phyloP scores from a whole-genome alignment of 1,140 invertebrate species.

The Caenorhabditis remanei region DNA sequence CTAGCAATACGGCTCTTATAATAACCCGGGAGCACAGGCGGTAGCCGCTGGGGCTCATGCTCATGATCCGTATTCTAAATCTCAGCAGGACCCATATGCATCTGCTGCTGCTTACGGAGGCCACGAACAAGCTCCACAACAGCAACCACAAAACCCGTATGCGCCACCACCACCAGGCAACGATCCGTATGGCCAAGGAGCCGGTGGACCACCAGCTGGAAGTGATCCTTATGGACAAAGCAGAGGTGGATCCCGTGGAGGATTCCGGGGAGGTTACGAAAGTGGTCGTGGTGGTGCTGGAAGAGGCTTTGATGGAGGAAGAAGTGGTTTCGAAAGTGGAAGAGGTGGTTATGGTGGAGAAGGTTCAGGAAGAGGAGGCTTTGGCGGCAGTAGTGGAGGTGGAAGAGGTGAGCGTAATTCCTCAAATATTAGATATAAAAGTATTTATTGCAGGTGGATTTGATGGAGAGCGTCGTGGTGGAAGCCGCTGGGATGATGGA shows the following conservation, averaged over 20 bases:
- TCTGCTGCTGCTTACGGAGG: constrained; percentile 2
- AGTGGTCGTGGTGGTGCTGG: constrained; percentile 4
- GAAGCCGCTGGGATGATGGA: constrained; percentile 30
- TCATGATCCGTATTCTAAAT: constrained; percentile 44
- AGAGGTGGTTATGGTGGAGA: constrained; percentile 2
- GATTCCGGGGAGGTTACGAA: not conserved
- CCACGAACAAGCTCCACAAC: constrained; percentile 1
- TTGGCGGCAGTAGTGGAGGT: not conserved
- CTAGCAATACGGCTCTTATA: constrained; percentile 25
- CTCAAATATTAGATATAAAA: not conserved
- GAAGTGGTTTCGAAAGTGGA: not conserved
- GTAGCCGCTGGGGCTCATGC: constrained; percentile 37
- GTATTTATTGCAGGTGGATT: constrained; percentile 11
- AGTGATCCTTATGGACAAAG: constrained; percentile 20
- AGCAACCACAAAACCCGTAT: constrained; percentile 38
- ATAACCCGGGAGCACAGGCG: constrained; percentile 12
- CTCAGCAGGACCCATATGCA: constrained; percentile 46
- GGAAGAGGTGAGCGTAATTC: not conserved
- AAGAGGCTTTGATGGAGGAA: not conserved
- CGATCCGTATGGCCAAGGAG: constrained; percentile 6
- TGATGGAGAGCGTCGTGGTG: constrained; percentile 24
- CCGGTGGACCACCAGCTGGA: not conserved
- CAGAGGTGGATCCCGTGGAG: constrained; percentile 53
- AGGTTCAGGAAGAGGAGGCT: constrained; percentile 11
- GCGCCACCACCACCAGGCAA: constrained; percentile 22